phyloP scores from a whole-genome alignment of 2,888 invertebrate species.

The Lithophane ornitopus region DNA sequence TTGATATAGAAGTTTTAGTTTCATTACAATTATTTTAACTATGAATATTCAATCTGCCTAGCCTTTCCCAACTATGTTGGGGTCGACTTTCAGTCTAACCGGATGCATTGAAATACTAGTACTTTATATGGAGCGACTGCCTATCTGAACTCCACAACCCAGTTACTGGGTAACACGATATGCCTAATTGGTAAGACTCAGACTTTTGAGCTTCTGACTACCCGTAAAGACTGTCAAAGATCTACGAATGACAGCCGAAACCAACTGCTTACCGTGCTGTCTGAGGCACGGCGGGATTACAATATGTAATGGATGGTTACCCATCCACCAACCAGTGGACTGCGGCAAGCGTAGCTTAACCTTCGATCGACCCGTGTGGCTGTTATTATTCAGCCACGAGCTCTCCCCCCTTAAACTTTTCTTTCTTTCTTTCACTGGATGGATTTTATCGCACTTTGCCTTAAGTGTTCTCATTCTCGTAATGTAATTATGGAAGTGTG shows the following conservation, averaged over 20 bases:
- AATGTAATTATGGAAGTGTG: constrained; percentile 29
- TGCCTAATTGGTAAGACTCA: too few relatives aligned
- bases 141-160: not conserved
- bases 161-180: not conserved
- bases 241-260: not conserved
- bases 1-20: too few relatives aligned
- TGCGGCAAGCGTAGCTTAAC: not conserved
- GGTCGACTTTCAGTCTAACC: not conserved
- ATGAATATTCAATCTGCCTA: not conserved
- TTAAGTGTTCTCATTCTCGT: constrained; percentile 6
- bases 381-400: not conserved
- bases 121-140: not conserved
- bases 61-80: not conserved
- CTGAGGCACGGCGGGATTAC: not conserved
- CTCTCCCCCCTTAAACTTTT: not conserved
- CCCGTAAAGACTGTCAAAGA: not conserved
- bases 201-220: not conserved
- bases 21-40: too few relatives aligned
- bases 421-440: too few relatives aligned
- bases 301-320: not conserved
- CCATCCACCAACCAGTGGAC: not conserved
- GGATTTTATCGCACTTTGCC: too few relatives aligned
- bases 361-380: not conserved
- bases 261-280: not conserved
- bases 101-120: not conserved